Base-by-base conservation (phyloP, 23 tunicate genomes). In the Styela clava region DNA sequence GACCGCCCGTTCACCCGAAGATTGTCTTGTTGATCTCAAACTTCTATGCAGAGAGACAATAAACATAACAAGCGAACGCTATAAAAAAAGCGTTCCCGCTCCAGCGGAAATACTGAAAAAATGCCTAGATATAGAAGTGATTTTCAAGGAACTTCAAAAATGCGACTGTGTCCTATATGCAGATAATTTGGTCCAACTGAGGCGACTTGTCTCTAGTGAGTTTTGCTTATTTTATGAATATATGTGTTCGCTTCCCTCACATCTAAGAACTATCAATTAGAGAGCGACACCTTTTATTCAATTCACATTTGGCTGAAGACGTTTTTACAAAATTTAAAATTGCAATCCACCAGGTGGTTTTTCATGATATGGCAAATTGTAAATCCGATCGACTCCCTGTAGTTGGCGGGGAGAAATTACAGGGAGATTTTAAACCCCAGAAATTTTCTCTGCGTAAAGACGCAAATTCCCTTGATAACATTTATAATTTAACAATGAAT, bases 321-420 rank as follows among this genome's bases (percentile, higher is more conserved):
- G 82, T 78, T 78, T 56, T 78, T 5, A 21, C 52, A 12, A 33
- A 70, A 36, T 78, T 16, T 24, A 52, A 56, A 19, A 78, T 36
- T 16, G 21, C 12, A 24, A 20, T 78, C 16, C 34, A 30, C 26
- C 26, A 33, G 28, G 82, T 78, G 22, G 73, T 78, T 23, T 78
- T 35, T 33, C 70, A 78, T 7, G 44, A 78, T 44, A 36, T 78
- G 22, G 82, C 73, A 20, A 35, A 78, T 24, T 78, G 82, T 32
- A 32, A 21, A 34, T 22, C 16, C 18, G 16, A 61, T 19, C 21
- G 64, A 21, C 21, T 61, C 21, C 19, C 19, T 19, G 64, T 19
- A 19, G 64, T 61, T 19, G 64, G 64, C 19, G 21, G 21, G 19
- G 20, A 21, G 21, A 61, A 61, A 61, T 21, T 61, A 61, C 64